Conservation (phyloP, 2,888 invertebrate genomes). For the Yponomeuta sedellus region DNA sequence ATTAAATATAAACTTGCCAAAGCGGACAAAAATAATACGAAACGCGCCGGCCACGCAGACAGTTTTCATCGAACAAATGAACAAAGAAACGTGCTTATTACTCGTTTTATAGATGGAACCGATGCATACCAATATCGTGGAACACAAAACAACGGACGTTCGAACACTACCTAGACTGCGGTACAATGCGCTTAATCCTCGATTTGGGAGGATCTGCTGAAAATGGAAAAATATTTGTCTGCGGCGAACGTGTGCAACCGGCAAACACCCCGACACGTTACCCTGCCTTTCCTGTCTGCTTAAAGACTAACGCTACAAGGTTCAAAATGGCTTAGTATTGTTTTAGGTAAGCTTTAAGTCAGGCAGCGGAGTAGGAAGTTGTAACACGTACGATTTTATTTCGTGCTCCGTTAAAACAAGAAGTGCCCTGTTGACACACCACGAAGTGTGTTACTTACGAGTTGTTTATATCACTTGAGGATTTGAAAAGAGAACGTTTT, state of each 20-base stretch:
- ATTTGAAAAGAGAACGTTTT: neutral
- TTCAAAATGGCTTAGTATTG: neutral
- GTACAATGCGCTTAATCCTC: conserved; percentile 59
- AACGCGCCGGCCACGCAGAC: neutral
- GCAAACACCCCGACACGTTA: conserved; percentile 22
- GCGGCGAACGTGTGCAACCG: conserved; percentile 22
- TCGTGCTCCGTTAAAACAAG: conserved; percentile 45
- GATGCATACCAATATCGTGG: conserved; percentile 2
- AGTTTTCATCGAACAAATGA: neutral
- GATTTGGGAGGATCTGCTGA: conserved; percentile 51
- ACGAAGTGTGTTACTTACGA: conserved; percentile 17
- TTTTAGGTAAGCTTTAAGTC: conserved; percentile 3
- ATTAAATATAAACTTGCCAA: neutral
- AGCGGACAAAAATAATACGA: neutral
- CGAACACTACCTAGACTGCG: conserved; percentile 25
- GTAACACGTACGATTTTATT: conserved; percentile 51
- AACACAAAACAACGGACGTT: neutral
- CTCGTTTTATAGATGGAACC: neutral
- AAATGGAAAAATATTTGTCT: conserved; percentile 75
- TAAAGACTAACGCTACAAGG: neutral
- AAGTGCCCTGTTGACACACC: conserved; percentile 29
- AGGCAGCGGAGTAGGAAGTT: conserved; percentile 20
- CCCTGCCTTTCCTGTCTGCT: conserved; percentile 9
- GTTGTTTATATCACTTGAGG: neutral
- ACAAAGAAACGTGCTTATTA: neutral